These are phyloP conservation scores for Brenthis hecate DNA, from an alignment of 2,888 invertebrate species.

Conservation along the genomic window DNA sequence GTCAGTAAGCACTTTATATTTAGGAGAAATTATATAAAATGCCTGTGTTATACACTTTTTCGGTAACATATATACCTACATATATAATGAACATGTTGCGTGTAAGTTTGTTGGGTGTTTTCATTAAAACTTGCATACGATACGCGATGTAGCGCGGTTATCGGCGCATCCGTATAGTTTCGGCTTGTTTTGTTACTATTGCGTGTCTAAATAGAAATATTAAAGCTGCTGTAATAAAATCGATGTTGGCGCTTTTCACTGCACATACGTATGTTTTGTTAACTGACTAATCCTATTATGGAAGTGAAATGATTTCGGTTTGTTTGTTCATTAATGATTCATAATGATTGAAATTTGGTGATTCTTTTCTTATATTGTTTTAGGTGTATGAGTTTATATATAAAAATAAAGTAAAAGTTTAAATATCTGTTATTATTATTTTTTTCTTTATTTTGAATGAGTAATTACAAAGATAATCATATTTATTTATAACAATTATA, in stretches of 20 bases:
- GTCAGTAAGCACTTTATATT: too few relatives aligned
- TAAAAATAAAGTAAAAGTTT: too few relatives aligned
- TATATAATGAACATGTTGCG: neutral
- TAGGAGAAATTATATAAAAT: too few relatives aligned
- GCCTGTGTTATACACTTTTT: constrained; percentile 41
- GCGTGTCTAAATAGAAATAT: constrained; percentile 20
- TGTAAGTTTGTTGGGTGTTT: constrained; percentile 51
- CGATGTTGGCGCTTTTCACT: constrained; percentile 14
- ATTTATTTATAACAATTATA: too few relatives aligned
- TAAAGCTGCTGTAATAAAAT: constrained; percentile 19
- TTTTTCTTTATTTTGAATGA: too few relatives aligned
- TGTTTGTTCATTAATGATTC: neutral
- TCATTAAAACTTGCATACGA: constrained; percentile 75
- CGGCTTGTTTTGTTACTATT: constrained; percentile 36
- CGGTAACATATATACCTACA: constrained; percentile 24
- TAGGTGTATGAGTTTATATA: too few relatives aligned
- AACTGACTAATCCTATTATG: constrained; percentile 11
- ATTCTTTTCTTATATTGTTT: too few relatives aligned
- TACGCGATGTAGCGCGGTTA: constrained; percentile 32
- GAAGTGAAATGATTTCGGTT: neutral
- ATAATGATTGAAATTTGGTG: too few relatives aligned
- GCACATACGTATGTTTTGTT: neutral
- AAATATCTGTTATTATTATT: too few relatives aligned
- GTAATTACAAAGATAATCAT: too few relatives aligned
- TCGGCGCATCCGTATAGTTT: constrained; percentile 29